A percentile compares a stretch with the other conserved stretches of the same genome.
These are phyloP conservation scores for Tangara arthus DNA, from an alignment of 2,797 vertebrate species.

Conservation along the genomic window DNA sequence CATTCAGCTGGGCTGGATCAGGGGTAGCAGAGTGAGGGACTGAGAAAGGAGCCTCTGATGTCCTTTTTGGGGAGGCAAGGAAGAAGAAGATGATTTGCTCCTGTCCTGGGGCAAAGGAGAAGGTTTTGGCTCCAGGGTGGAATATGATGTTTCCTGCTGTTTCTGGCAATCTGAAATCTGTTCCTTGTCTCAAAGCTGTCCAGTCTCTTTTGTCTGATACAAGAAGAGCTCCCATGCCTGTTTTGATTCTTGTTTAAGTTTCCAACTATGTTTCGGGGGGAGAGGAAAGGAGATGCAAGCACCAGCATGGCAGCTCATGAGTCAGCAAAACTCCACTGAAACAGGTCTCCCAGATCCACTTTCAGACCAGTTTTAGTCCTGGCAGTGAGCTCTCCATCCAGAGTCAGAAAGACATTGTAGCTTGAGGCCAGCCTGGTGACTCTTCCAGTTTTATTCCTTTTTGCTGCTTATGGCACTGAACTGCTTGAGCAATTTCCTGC, in stretches of 20 bases:
- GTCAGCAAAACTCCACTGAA: neutral
- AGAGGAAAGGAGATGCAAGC: neutral
- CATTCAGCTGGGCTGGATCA: neutral
- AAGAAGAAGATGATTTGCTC: neutral
- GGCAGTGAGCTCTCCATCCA: neutral
- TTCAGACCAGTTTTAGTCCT: neutral
- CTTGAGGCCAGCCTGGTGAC: neutral
- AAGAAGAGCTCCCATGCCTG: neutral
- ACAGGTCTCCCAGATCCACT: neutral
- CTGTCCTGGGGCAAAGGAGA: neutral
- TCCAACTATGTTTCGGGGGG: accelerated
- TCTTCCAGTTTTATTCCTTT: neutral
- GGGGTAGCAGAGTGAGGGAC: neutral
- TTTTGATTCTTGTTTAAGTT: neutral
- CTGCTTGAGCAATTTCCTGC: neutral
- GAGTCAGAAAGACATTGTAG: neutral
- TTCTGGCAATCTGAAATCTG: neutral
- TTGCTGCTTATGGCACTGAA: neutral
- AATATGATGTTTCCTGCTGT: neutral
- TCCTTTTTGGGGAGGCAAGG: neutral
- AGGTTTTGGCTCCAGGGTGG: neutral
- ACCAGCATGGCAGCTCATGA: neutral
- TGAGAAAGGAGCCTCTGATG: neutral
- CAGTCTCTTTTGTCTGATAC: neutral
- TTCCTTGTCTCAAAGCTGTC: neutral